Conservation (phyloP, 2,113 vertebrate species). For the Tachycineta bicolor region DNA sequence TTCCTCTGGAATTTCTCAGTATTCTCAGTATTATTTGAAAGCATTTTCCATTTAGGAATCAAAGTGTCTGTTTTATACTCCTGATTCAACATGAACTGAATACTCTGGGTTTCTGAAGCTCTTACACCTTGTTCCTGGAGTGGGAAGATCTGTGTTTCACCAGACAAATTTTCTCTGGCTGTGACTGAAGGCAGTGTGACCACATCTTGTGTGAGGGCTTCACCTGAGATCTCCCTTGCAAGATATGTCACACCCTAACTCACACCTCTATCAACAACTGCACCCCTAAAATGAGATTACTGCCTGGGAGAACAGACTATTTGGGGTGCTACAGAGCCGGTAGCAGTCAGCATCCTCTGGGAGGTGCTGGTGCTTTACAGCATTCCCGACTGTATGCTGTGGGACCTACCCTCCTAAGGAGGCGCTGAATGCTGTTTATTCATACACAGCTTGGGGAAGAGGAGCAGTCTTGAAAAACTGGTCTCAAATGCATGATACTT, state of each 20-base stretch:
- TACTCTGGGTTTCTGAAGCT: background rate
- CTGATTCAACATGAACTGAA: background rate
- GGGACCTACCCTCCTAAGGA: background rate
- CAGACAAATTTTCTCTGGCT: background rate
- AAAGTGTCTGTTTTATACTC: background rate
- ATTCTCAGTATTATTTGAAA: background rate
- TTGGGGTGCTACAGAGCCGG: background rate
- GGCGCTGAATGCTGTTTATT: background rate
- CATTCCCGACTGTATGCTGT: background rate
- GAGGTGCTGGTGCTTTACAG: slow-evolving; percentile 22
- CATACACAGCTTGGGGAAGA: background rate
- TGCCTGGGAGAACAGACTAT: background rate
- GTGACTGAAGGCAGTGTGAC: background rate
- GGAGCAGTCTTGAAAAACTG: background rate
- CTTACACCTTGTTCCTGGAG: background rate
- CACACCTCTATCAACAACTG: background rate
- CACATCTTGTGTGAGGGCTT: background rate
- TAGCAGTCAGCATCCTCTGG: background rate
- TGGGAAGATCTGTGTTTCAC: background rate
- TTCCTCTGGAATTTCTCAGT: background rate
- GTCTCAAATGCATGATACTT: background rate
- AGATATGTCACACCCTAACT: background rate
- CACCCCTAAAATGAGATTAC: background rate
- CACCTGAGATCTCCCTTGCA: background rate
- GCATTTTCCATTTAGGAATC: background rate